These are phyloP conservation scores for Neopipo cinnamomea DNA, from an alignment of 2,113 vertebrate genomes.

Conservation along the genomic window DNA sequence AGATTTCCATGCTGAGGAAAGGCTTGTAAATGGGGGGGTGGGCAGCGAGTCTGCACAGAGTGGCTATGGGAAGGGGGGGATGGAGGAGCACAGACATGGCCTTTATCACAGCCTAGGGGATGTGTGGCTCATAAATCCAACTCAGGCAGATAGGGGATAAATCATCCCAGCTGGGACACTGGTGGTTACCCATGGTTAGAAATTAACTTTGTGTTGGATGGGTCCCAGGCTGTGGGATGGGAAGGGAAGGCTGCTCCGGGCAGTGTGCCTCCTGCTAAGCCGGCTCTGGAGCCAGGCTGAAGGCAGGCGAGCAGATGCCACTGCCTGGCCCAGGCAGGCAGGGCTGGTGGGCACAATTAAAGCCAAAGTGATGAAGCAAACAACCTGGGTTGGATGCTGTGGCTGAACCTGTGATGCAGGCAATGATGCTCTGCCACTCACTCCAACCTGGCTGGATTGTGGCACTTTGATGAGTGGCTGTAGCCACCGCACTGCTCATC, in stretches of 20 bases:
- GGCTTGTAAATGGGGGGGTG: conserved; percentile 61
- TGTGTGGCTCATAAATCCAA: conserved; percentile 74
- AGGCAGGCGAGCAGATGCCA: neutral
- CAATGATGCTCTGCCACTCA: neutral
- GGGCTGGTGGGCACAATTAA: neutral
- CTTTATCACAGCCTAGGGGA: conserved; percentile 75
- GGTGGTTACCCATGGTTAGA: conserved; percentile 81
- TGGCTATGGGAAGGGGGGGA: neutral
- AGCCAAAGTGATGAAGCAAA: neutral
- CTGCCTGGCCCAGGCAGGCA: neutral
- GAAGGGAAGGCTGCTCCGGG: conserved; percentile 61
- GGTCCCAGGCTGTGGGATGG: conserved; percentile 76
- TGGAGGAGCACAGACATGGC: conserved; percentile 72
- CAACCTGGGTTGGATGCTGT: neutral
- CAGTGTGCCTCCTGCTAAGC: neutral
- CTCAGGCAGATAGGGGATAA: conserved; percentile 78
- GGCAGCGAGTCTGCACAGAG: neutral
- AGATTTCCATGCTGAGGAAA: conserved; percentile 72
- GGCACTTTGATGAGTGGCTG: accelerated
- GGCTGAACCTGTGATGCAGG: neutral
- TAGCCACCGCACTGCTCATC: neutral
- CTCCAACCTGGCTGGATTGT: neutral
- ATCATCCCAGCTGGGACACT: conserved; percentile 77
- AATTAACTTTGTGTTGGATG: conserved; percentile 81
- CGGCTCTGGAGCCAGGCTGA: neutral